These are phyloP conservation scores for Xestia c-nigrum DNA, from an alignment of 2,888 invertebrate species.

Conservation along the genomic window DNA sequence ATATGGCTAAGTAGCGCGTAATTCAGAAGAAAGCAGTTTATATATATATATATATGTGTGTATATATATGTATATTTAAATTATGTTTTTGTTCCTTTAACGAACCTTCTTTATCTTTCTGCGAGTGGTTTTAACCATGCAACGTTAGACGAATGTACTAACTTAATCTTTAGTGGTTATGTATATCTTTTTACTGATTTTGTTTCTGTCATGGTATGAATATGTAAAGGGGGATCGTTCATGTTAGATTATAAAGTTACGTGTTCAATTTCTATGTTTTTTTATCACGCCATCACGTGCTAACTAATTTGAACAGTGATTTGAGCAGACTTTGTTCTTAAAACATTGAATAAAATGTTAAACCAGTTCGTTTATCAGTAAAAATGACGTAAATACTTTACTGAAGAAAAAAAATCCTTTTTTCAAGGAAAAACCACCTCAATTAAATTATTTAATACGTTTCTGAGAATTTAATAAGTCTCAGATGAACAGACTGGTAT, in stretches of 20 bases:
- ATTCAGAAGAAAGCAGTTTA: not conserved
- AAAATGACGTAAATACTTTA: not conserved
- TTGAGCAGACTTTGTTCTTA: not conserved
- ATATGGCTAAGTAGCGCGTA: not conserved
- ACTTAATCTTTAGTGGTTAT: constrained; percentile 66
- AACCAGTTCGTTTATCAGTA: not conserved
- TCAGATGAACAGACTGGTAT: not conserved
- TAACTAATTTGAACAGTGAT: not conserved
- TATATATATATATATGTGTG: too few species aligned
- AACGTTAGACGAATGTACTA: constrained; percentile 58
- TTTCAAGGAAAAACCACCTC: not conserved
- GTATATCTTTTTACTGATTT: constrained; percentile 55
- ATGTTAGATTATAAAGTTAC: constrained; percentile 38
- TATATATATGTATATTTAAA: too few species aligned
- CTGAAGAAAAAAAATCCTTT: not conserved
- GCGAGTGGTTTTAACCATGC: constrained; percentile 11
- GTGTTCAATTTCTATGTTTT: constrained; percentile 28
- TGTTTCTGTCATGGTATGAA: constrained; percentile 33
- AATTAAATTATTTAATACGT: not conserved
- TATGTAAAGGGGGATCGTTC: constrained; percentile 38
- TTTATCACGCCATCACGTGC: not conserved
- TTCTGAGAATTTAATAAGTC: not conserved
- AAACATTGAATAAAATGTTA: not conserved
- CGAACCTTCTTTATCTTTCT: constrained; percentile 71
- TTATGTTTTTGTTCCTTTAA: not conserved